These are phyloP conservation scores for Callimorpha dominula DNA, from an alignment of 2,888 invertebrate genomes.

Conservation along the genomic window DNA sequence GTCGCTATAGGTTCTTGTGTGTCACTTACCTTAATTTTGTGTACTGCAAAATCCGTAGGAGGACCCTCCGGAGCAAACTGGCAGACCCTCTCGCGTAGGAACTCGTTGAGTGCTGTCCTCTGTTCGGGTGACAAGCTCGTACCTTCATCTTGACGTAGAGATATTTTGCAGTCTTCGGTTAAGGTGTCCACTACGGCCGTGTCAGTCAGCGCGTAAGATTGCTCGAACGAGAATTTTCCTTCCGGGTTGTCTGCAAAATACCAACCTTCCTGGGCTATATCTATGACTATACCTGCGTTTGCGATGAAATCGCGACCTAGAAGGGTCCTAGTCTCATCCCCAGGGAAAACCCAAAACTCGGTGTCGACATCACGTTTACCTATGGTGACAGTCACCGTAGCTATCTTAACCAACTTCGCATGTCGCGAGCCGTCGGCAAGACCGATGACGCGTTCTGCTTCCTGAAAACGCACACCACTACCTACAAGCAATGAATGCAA, in stretches of 20 bases:
- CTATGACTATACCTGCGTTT: background rate
- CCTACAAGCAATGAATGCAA: background rate
- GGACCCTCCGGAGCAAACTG: background rate
- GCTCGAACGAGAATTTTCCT: background rate
- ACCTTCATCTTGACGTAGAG: too few relatives aligned
- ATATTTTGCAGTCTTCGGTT: too few relatives aligned
- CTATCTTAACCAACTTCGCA: background rate
- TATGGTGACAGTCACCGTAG: too few relatives aligned
- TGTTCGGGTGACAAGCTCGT: background rate
- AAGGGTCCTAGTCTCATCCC: background rate
- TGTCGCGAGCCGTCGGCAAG: background rate
- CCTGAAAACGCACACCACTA: background rate
- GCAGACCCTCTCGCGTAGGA: background rate
- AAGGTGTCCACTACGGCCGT: too few relatives aligned
- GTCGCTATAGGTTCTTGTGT: slow-evolving; percentile 51
- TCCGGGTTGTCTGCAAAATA: background rate
- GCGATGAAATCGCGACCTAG: slow-evolving; percentile 3
- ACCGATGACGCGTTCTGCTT: background rate
- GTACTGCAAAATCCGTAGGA: slow-evolving; percentile 13
- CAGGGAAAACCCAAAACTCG: slow-evolving; percentile 3
- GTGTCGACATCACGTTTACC: background rate
- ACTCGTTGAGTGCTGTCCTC: background rate
- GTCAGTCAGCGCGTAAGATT: background rate
- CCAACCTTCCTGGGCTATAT: background rate
- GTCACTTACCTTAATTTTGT: slow-evolving; percentile 4